Evolutionary conservation across 2,113 vertebrate genomes (phyloP), one percentile per base, ranked within the genome.

Genomic region (Dasyornis broadbenti): DNA sequence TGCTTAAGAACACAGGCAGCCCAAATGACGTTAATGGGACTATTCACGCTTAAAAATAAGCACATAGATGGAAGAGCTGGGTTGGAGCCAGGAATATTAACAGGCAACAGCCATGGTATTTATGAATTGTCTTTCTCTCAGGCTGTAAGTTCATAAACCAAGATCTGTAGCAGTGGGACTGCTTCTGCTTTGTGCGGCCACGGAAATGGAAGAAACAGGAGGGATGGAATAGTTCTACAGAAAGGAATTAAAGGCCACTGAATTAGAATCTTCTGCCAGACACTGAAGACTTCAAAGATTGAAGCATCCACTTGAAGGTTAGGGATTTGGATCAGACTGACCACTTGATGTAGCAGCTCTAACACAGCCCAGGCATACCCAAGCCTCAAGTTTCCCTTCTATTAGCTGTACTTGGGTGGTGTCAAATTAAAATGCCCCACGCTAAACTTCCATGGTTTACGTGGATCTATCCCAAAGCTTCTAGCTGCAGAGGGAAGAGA

Each of bases 11-110:
- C 56, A 77, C 60, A 88, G 70, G 84, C 76, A 92, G 61, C 76
- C 88, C 87, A 59, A 73, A 63, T 94, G 92, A 73, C 22, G 42
- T 80, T 93, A 96, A 93, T 95, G 93, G 93, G 75, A 83, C 89
- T 84, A 90, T 95, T 97, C 93, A 94, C 3, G 37, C 88, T 93
- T 95, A 92, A 94, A 96, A 95, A 86, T 94, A 92, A 96, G 92
- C 69, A 47, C 68, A 27, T 81, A 81, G 64, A 90, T 95, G 78
- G 93, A 95, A 77, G 66, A 83, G 44, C 18, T 96, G 88, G 76
- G 64, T n/a, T 81, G 22, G 72, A 88, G 82, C 85, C 92, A 96
- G 78, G 82, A 92, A 92, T 92, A 95, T 84, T 90, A 94, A 88
- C 63, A 72, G 70, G 33, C 64, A 88, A 59, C 56, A 88, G 49